Evolutionary conservation across 2,888 invertebrate genomes (phyloP), one percentile per base, ranked within the genome.

Genomic region (Hedychridium roseum): DNA sequence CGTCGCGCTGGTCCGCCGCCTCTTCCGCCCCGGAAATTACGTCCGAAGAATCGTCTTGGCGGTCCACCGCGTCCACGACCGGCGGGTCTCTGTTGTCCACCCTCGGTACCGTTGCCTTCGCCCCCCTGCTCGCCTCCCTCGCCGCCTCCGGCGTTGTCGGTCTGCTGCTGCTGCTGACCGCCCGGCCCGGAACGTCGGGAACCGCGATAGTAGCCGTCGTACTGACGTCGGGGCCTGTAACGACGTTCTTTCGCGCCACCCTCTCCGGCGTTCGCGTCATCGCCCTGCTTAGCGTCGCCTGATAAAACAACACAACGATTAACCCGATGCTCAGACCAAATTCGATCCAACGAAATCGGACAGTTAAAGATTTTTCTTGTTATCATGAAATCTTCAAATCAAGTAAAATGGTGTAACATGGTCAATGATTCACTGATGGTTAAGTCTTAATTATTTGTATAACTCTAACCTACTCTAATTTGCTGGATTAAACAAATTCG

Each of bases 1-100:
- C 83, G 80, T 55, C 83, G 66, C 20, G 70, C 75, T 48, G 79
- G 79, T 42, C 81, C 81, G 28, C 86, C 80, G 36, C 83, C 86
- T 60, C 86, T 82, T 62, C 87, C 87, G 36, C 88, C 87, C 60
- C 88, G 86, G 83, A 86, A 88, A 77, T 90, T 89, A 63, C 88
- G 87, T 69, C 88, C 88, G 86, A 86, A 89, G 80, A 86, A 90
- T 69, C 88, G 85, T 70, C 83, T 81, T 54, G 83, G 82, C 51
- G 82, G 79, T 56, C 79, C 76, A 39, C 82, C 81, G 51, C 82
- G 72, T 36, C 74, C 82, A 30, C 79, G 80, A 9, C 73, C 70
- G 37, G 75, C 79, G 46, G 79, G 80, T 27, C 80, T 80, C 21
- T 74, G 68, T 0, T 54, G 59, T 2, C 61, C 66, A 2, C 60